Percentiles rank a stretch among this genome's conserved stretches.
phyloP scores from a whole-genome alignment of 2,797 vertebrate species.

The Harpagifer antarcticus region DNA sequence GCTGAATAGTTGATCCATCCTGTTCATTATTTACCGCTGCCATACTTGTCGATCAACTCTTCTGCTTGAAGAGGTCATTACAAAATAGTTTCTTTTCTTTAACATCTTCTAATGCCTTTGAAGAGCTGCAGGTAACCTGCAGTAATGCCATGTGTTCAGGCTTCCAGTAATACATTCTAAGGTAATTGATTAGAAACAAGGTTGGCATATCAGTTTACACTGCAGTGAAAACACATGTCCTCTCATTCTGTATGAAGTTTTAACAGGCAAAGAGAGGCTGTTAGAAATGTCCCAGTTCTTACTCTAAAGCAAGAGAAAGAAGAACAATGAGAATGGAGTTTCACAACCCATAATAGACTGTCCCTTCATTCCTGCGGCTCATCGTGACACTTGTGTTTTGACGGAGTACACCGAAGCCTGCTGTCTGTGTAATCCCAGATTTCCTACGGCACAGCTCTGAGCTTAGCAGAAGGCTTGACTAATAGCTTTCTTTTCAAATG shows the following conservation, averaged over 20 bases:
- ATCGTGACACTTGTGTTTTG: slow-evolving; percentile 74
- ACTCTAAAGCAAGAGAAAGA: neutral
- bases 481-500: slow-evolving; percentile 92
- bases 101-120: too few species aligned
- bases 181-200: neutral
- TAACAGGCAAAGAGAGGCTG: neutral
- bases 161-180: neutral
- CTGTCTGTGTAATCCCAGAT: slow-evolving; percentile 81
- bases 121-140: too few species aligned
- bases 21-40: neutral
- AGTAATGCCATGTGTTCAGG: neutral
- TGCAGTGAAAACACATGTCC: too few species aligned
- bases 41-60: slow-evolving; percentile 47
- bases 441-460: slow-evolving; percentile 78
- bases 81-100: slow-evolving; percentile 41
- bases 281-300: neutral
- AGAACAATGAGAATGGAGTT: neutral
- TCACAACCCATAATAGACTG: slow-evolving; percentile 9
- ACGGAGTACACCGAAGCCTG: slow-evolving; percentile 65
- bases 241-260: too few species aligned
- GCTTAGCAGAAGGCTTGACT: slow-evolving; percentile 82
- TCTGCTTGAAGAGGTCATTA: slow-evolving; percentile 9
- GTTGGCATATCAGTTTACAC: too few species aligned
- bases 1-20: slow-evolving; percentile 36
- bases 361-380: slow-evolving; percentile 54